phyloP scores from a whole-genome alignment of 2,113 vertebrate genomes.

The Cygnus buccinator region DNA sequence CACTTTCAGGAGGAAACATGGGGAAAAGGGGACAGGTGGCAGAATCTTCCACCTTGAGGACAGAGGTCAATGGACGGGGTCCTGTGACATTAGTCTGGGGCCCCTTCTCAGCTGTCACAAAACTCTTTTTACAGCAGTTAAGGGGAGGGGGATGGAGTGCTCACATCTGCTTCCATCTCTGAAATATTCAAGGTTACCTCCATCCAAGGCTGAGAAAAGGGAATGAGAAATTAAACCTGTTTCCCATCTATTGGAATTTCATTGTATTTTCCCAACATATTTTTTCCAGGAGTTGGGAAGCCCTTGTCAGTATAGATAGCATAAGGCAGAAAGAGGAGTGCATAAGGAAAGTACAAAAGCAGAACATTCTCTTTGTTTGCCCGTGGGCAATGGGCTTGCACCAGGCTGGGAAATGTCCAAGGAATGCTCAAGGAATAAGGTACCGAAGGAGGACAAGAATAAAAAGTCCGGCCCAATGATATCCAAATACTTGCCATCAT shows the following conservation, averaged over 20 bases:
- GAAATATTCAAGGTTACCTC: neutral
- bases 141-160: neutral
- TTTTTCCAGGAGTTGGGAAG: neutral
- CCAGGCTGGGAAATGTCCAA: fast-evolving
- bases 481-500: constrained; percentile 79
- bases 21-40: neutral
- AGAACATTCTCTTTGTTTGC: neutral
- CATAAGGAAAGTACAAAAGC: neutral
- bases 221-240: neutral
- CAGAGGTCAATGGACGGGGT: neutral
- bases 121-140: neutral
- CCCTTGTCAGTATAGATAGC: neutral
- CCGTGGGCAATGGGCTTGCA: neutral
- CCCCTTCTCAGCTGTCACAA: neutral
- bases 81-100: neutral
- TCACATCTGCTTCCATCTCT: neutral
- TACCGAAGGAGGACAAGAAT: neutral
- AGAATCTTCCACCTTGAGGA: neutral
- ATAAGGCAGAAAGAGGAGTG: neutral
- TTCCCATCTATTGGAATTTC: neutral
- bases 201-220: neutral
- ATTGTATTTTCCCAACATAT: neutral
- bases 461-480: neutral
- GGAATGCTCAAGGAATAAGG: neutral
- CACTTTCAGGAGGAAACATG: neutral